Evolutionary conservation across 2,113 vertebrate species (phyloP).

Genomic region (Daubentonia madagascariensis): DNA sequence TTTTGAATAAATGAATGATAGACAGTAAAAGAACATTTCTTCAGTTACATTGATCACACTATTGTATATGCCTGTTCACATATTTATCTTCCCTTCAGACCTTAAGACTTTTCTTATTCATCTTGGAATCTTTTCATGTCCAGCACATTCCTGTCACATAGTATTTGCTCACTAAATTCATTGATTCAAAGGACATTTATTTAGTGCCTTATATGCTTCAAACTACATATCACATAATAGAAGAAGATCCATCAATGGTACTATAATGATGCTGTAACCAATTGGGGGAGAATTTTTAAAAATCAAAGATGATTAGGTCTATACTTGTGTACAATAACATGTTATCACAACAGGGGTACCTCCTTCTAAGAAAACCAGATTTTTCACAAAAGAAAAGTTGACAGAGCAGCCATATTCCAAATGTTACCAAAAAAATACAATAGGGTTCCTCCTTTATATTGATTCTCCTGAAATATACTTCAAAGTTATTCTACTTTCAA

Average conservation of each 20-base stretch:
- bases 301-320: neutral
- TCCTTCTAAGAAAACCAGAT: neutral
- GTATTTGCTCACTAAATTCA: neutral
- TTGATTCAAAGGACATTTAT: neutral
- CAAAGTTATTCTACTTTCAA: neutral
- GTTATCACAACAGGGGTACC: neutral
- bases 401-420: neutral
- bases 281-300: neutral
- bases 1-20: neutral
- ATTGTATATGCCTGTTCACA: neutral
- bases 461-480: neutral
- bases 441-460: neutral
- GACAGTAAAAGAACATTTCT: neutral
- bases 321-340: accelerated
- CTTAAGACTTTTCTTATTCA: neutral
- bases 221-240: neutral
- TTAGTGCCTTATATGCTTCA: neutral
- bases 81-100: neutral
- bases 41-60: neutral
- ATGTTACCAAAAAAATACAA: neutral
- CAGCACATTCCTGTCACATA: neutral
- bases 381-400: neutral
- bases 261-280: neutral
- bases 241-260: neutral
- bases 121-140: neutral